A percentile compares a stretch with the other conserved stretches of the same genome.
Conservation (phyloP, 1,140 invertebrate genomes). For the Drosophila aff. region DNA sequence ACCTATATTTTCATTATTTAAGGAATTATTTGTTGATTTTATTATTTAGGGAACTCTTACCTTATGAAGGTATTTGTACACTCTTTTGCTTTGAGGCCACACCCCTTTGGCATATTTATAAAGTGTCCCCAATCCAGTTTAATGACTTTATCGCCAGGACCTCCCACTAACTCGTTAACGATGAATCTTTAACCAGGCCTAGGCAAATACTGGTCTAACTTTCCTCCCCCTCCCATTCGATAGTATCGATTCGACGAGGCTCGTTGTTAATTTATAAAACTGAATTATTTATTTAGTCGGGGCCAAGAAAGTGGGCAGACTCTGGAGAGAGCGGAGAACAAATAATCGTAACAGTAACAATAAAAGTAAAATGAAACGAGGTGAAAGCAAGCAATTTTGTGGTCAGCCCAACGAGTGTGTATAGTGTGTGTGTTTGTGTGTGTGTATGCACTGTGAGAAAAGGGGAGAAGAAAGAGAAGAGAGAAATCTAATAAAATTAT, state of each 20-base stretch:
- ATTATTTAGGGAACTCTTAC: no score
- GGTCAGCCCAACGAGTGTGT: slow-evolving; percentile 11
- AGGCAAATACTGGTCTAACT: background rate
- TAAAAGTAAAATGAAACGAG: slow-evolving; percentile 57
- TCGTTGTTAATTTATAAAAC: slow-evolving; percentile 50
- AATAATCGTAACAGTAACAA: slow-evolving; percentile 56
- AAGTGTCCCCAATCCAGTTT: slow-evolving; percentile 11
- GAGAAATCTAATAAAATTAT: background rate
- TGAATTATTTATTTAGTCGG: slow-evolving; percentile 71
- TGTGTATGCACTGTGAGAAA: background rate
- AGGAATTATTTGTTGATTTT: no score
- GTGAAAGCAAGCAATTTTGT: slow-evolving; percentile 38
- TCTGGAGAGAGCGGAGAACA: slow-evolving; percentile 27
- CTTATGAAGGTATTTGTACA: no score
- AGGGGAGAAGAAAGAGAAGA: no score
- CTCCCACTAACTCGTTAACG: slow-evolving; percentile 7
- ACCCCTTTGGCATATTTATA: slow-evolving; percentile 6
- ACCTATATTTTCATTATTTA: background rate
- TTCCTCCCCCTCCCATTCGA: background rate
- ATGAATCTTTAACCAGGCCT: slow-evolving; percentile 17
- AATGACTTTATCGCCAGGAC: slow-evolving; percentile 17
- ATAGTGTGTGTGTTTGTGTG: background rate
- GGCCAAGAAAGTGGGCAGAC: background rate
- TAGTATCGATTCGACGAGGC: slow-evolving; percentile 12
- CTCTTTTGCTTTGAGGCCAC: background rate